A percentile compares a stretch with the other conserved stretches of the same genome.
Evolutionary conservation across 2,113 vertebrate species (phyloP).

Genomic region (Rousettus leschenaultii): DNA sequence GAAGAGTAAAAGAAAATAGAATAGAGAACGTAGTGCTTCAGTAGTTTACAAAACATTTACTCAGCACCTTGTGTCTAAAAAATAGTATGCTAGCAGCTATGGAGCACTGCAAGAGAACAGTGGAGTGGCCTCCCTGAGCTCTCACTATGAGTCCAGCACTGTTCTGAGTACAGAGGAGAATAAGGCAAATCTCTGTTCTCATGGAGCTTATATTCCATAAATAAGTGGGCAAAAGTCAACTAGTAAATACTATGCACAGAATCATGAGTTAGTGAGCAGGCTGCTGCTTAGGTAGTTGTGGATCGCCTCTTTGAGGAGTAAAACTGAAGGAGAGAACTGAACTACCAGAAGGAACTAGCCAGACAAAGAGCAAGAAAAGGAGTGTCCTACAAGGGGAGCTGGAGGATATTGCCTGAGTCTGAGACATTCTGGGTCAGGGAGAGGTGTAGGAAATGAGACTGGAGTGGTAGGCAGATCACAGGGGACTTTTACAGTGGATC

Average conservation of each 20-base stretch:
- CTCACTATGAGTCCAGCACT: neutral
- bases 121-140: neutral
- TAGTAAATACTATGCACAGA: neutral
- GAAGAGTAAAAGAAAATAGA: slow-evolving; percentile 57
- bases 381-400: neutral
- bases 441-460: no score
- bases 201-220: neutral
- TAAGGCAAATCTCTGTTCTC: neutral
- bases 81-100: neutral
- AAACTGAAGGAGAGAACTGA: neutral
- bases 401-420: neutral
- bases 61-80: neutral
- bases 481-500: neutral
- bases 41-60: neutral
- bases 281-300: neutral
- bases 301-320: neutral
- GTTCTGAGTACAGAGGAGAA: neutral
- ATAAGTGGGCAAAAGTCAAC: neutral
- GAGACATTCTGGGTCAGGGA: neutral
- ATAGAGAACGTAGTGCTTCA: slow-evolving; percentile 40
- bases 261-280: neutral
- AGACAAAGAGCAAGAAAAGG: neutral
- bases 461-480: neutral
- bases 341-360: neutral
- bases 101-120: neutral